A percentile compares a stretch with the other conserved stretches of the same genome.
Conservation (phyloP, 2,797 vertebrate species). For the Geotrypetes seraphini region DNA sequence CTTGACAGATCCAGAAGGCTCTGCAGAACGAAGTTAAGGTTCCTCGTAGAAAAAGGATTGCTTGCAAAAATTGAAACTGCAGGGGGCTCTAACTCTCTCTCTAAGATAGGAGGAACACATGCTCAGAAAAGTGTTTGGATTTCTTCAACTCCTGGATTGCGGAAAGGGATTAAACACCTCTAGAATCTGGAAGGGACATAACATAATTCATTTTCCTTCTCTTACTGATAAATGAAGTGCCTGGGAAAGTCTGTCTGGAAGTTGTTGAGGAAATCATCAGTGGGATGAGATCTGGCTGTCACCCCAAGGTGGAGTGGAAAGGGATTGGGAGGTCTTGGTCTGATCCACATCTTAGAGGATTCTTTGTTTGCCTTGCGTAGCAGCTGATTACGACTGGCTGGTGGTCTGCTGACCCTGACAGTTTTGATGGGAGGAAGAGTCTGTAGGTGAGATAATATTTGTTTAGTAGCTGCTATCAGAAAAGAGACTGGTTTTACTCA, state of each 20-base stretch:
- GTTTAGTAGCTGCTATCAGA: no score
- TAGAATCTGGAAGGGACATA: no score
- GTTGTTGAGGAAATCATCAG: slow-evolving; percentile 50
- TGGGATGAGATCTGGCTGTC: slow-evolving; percentile 63
- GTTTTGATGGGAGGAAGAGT: slow-evolving; percentile 73
- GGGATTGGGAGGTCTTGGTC: slow-evolving; percentile 59
- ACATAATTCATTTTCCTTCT: slow-evolving; percentile 10
- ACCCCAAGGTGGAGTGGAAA: slow-evolving; percentile 64
- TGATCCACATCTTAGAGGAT: slow-evolving; percentile 9
- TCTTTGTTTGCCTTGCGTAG: slow-evolving; percentile 27
- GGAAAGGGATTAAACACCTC: no score
- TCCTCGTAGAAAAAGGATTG: no score
- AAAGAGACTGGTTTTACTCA: no score
- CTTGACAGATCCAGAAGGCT: no score
- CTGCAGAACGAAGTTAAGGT: no score
- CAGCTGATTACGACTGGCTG: slow-evolving; percentile 28
- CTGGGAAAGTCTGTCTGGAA: slow-evolving; percentile 50
- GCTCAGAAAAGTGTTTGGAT: no score
- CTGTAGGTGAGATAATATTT: slow-evolving; percentile 45
- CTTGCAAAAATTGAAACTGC: no score
- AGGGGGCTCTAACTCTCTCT: no score
- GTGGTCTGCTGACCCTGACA: not conserved
- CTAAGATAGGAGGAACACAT: no score
- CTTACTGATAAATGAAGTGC: slow-evolving; percentile 50
- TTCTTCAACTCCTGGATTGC: no score